Evolutionary conservation across 2,888 invertebrate species (phyloP), one percentile per base, ranked within the genome.

Genomic region (Epinotia brunnichana): DNA sequence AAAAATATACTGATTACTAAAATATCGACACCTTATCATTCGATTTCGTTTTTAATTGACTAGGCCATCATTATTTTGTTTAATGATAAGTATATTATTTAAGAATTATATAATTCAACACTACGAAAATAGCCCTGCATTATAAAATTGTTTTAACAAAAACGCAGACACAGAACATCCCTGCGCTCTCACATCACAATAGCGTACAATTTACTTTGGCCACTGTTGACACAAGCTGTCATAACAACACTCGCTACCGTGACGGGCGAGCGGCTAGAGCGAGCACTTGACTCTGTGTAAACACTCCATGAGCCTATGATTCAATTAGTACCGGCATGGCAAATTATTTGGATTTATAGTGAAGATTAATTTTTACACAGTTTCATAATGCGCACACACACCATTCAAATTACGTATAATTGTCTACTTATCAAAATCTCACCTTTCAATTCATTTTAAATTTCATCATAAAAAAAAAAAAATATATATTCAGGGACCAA

Each of bases 191-290:
- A 79, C 76, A 70, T 76, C 77, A 85, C 85, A 87, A 85, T 81
- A 75, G 80, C 77, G 74, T 80, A 87, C 85, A 87, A 87, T 88
- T 77, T 81, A 83, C 84, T 80, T 83, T 83, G 75, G 76, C 79
- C 78, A 77, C 70, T 89, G 85, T 89, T 89, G 85, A 83, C 81
- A 83, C 84, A 86, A 87, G 84, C 82, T 85, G 88, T 90, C 88
- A 90, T 82, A 90, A 88, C 89, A 88, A 82, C 76, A 74, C 66
- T 61, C 73, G 88, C 90, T 89, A 88, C 90, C 86, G 89, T 85
- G 82, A 77, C 81, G 80, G 81, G 78, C 82, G 83, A 85, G 84
- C 81, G 77, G 85, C 87, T 88, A 77, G 85, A 77, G 79, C 83
- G 76, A 86, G 85, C 81, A 82, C 84, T 84, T 79, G 81, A 80